These are phyloP conservation scores for Ammodytes marinus DNA, from an alignment of 2,113 vertebrate species.

Conservation along the genomic window DNA sequence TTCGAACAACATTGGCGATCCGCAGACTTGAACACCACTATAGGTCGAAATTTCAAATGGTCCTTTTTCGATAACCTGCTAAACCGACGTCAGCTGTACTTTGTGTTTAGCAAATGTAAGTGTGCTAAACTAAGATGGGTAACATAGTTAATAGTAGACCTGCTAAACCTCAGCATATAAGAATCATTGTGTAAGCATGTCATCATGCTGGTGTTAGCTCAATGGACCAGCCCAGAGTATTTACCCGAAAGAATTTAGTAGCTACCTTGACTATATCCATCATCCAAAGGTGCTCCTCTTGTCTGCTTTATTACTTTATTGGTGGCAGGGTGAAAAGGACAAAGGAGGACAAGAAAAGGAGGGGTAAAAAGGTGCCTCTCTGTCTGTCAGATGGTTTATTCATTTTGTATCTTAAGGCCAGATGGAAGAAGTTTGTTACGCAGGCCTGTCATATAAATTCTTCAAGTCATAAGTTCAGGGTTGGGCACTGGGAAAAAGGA, in stretches of 20 bases:
- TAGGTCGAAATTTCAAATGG: too few species aligned
- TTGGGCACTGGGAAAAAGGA: conserved; percentile 23
- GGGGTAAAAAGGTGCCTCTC: conserved; percentile 57
- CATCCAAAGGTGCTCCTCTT: conserved; percentile 12
- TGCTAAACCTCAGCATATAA: neutral
- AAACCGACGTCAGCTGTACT: neutral
- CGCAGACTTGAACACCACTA: too few species aligned
- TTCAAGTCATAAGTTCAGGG: conserved; percentile 27
- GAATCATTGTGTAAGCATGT: too few species aligned
- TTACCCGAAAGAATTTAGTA: neutral
- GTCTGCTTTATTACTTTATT: conserved; percentile 34
- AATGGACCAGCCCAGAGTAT: neutral
- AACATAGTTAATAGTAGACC: neutral
- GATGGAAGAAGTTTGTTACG: conserved; percentile 71
- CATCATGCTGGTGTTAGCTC: too few species aligned
- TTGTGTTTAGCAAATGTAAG: neutral
- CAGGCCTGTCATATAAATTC: conserved; percentile 61
- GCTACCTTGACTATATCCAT: neutral
- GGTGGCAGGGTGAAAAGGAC: conserved; percentile 39
- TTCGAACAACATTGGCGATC: too few species aligned
- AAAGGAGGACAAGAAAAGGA: conserved; percentile 28
- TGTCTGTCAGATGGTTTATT: conserved; percentile 76
- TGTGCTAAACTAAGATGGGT: neutral
- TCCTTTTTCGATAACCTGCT: neutral
- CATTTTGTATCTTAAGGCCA: conserved; percentile 66